Evolutionary conservation across 35 echinoderm and acorn worm species (phyloP).

Genomic region (Ophiothrix spiculata): DNA sequence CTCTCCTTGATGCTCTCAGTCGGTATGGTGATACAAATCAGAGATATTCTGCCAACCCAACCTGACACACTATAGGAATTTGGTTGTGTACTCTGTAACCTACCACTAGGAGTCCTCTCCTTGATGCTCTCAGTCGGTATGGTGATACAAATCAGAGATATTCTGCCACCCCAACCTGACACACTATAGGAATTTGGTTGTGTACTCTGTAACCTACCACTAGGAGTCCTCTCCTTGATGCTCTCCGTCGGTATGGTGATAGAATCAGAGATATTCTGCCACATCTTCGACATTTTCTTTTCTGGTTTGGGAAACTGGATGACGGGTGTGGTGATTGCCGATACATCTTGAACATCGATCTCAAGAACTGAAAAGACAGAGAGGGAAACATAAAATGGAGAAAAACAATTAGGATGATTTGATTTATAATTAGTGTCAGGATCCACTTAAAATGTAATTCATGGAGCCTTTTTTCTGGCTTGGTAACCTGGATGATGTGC

Average conservation of each 20-base stretch:
- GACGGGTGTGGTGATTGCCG: conserved; percentile 18
- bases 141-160: conserved; percentile 58
- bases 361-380: conserved; percentile 58
- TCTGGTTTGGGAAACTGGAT: conserved; percentile 48
- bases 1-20: conserved; percentile 50
- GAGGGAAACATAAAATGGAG: not conserved
- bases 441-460: too few species aligned
- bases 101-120: conserved; percentile 43
- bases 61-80: too few species aligned
- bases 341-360: conserved; percentile 46
- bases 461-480: too few species aligned
- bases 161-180: too few species aligned
- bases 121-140: conserved; percentile 63
- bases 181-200: too few species aligned
- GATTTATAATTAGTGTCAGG: too few species aligned
- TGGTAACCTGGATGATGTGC: too few species aligned
- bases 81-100: too few species aligned
- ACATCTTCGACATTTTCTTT: conserved; percentile 32
- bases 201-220: conserved; percentile 57
- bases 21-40: conserved; percentile 65
- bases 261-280: conserved; percentile 55
- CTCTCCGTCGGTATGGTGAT: conserved; percentile 62
- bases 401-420: too few species aligned
- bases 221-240: conserved; percentile 42
- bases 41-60: conserved; percentile 57